phyloP scores from a whole-genome alignment of 2,888 invertebrate genomes.

The Chymomyza fuscimana region DNA sequence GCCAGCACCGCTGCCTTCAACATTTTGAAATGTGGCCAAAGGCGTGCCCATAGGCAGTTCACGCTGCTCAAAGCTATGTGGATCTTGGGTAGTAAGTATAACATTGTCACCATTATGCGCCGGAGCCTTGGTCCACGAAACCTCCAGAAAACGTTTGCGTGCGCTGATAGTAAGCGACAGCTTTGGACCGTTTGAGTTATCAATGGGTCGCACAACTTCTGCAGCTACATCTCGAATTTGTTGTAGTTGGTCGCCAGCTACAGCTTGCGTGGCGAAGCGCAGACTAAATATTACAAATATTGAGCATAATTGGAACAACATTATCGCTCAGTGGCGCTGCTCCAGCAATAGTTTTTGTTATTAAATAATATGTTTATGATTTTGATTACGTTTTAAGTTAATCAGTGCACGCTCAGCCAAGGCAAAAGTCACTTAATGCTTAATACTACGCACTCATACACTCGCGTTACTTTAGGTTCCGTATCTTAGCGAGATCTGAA shows the following conservation, averaged over 20 bases:
- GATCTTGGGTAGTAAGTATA: conserved; percentile 73
- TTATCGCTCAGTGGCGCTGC: conserved; percentile 8
- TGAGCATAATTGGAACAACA: conserved; percentile 29
- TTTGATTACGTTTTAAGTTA: conserved; percentile 51
- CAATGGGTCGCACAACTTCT: conserved; percentile 23
- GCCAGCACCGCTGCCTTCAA: conserved; percentile 56
- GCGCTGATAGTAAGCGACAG: conserved; percentile 78
- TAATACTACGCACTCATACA: not conserved
- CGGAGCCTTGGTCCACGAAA: conserved; percentile 78
- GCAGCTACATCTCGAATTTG: not conserved
- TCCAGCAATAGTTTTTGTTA: conserved; percentile 16
- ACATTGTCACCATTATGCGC: conserved; percentile 69
- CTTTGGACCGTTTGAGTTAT: conserved; percentile 42
- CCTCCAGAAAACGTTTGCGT: conserved; percentile 73
- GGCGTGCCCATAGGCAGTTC: conserved; percentile 59
- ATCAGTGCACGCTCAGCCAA: conserved; percentile 41
- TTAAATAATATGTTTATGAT: conserved; percentile 56
- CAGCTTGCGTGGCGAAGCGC: not conserved
- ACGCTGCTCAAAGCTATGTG: conserved; percentile 68
- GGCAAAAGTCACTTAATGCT: conserved; percentile 23
- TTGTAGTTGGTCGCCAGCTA: conserved; percentile 17
- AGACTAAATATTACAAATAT: conserved; percentile 22
- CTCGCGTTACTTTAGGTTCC: not conserved
- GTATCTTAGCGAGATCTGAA: not conserved
- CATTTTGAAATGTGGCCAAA: conserved; percentile 48